Percentiles rank a stretch among this genome's conserved stretches.
Conservation (phyloP, 2,888 invertebrate species). For the Caenorhabditis virilis region DNA sequence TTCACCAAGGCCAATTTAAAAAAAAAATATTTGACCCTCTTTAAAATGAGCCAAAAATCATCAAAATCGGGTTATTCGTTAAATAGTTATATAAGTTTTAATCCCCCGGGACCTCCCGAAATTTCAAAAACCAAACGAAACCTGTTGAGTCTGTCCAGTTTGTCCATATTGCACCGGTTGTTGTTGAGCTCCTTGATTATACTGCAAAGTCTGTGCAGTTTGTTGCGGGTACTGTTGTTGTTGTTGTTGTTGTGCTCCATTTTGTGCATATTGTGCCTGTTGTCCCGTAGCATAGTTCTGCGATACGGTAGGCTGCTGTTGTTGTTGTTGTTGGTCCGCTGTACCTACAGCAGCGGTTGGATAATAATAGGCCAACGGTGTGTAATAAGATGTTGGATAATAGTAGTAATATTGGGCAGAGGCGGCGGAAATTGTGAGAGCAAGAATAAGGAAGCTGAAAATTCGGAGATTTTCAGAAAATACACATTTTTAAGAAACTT, state of each 20-base stretch:
- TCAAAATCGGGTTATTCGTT: too few species aligned
- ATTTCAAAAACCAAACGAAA: too few species aligned
- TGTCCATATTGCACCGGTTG: slow-evolving; percentile 9
- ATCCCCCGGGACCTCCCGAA: too few species aligned
- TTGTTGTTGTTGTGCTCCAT: slow-evolving; percentile 8
- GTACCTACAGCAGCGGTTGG: slow-evolving; percentile 25
- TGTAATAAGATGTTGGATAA: slow-evolving; percentile 44
- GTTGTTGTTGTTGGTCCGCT: slow-evolving; percentile 11
- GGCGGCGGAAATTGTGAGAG: background rate
- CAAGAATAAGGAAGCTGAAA: background rate
- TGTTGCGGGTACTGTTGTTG: slow-evolving; percentile 1
- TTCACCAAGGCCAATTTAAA: too few species aligned
- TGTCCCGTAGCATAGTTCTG: too few species aligned
- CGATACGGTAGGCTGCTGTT: slow-evolving; percentile 6
- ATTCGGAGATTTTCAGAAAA: too few species aligned
- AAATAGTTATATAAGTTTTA: too few species aligned
- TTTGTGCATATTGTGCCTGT: slow-evolving; percentile 16
- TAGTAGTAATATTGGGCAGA: slow-evolving; percentile 41
- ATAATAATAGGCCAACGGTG: slow-evolving; percentile 42
- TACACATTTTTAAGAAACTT: too few species aligned
- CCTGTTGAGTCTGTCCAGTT: background rate
- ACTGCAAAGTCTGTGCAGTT: slow-evolving; percentile 13
- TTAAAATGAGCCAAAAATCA: too few species aligned
- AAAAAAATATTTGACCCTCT: too few species aligned
- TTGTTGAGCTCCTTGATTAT: slow-evolving; percentile 21